A percentile compares a stretch with the other conserved stretches of the same genome.
phyloP scores from a whole-genome alignment of 1,140 invertebrate genomes.

The Agrilus planipennis region DNA sequence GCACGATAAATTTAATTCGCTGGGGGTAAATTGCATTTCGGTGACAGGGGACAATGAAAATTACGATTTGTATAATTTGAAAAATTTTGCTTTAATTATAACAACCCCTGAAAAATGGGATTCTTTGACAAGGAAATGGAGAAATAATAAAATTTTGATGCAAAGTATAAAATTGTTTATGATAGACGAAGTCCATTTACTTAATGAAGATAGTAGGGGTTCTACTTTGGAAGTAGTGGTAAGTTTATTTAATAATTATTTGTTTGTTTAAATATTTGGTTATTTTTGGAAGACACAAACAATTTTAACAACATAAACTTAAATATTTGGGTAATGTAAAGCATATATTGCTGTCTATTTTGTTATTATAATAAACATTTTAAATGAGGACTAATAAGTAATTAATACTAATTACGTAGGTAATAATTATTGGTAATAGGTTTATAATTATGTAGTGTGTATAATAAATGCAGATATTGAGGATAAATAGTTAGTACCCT shows the following conservation, averaged over 20 bases:
- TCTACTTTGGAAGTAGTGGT: constrained; percentile 69
- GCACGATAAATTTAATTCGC: constrained; percentile 52
- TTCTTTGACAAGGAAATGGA: constrained; percentile 60
- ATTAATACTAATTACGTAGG: too few relatives aligned
- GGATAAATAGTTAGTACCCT: too few relatives aligned
- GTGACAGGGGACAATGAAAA: constrained; percentile 63
- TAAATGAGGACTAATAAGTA: too few relatives aligned
- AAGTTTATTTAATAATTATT: constrained; percentile 28
- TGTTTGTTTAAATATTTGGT: background rate
- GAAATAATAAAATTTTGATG: constrained; percentile 48
- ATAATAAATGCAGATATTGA: too few relatives aligned
- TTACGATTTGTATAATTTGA: constrained; percentile 44
- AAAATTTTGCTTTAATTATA: constrained; percentile 48
- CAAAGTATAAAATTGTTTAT: constrained; percentile 56
- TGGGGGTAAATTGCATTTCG: constrained; percentile 52
- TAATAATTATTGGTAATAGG: too few relatives aligned
- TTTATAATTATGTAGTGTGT: too few relatives aligned
- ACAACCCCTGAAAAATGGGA: constrained; percentile 84
- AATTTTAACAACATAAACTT: too few relatives aligned
- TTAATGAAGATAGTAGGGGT: constrained; percentile 58
- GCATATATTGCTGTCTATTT: too few relatives aligned
- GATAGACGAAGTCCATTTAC: constrained; percentile 72
- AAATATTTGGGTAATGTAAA: too few relatives aligned
- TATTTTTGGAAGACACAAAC: too few relatives aligned
- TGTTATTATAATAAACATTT: too few relatives aligned